Base-by-base conservation (phyloP, 2,888 invertebrate genomes). In the Limnephilus lunatus region DNA sequence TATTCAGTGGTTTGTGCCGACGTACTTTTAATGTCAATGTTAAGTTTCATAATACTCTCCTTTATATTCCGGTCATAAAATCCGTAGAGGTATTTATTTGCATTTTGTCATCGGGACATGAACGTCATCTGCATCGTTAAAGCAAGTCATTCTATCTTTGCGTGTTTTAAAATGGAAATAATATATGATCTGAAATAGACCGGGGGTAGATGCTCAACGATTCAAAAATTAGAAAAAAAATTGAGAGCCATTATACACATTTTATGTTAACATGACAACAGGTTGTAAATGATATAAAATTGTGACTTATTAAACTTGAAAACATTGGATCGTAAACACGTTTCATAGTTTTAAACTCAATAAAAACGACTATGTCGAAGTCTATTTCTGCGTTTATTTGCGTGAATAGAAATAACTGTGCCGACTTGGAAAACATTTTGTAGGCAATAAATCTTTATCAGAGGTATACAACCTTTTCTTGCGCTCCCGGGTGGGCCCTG, bases 311-410 rank as follows among this genome's bases (percentile, higher is more conserved):
- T 68, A 68, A n/a, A 68, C 68, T 25, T 32, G 31, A 15, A 35
- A 31, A 83, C 35, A 83, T 83, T 83, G 32, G 12, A 83, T 39
- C 32, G 35, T 83, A 83, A 83, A 83, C 83, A 32, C n/a, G 83
- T 83, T 32, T 35, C 25, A 9, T 83, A 83, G 83, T 32, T 83
- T 83, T 83, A 83, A 32, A 83, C 83, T 35, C 35, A 83, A 83
- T 83, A 83, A 83, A 83, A 83, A 83, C 32, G 83, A 83, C 83
- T 35, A 25, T 35, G 31, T 25, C 25, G 35, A 25, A 83, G 32
- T 83, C 25, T 32, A 25, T 83, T 35, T 68, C 68, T n/a, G 25
- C 68, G 68, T 68, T 68, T 68, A 68, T 68, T 83, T 83, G 35
- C 25, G 83, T 39, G 32, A 83, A 83, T 32, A 83, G 35, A 83